Percentiles rank a stretch among this genome's conserved stretches.
These are phyloP conservation scores for Odontothrips loti DNA, from an alignment of 2,888 invertebrate genomes.

Conservation along the genomic window DNA sequence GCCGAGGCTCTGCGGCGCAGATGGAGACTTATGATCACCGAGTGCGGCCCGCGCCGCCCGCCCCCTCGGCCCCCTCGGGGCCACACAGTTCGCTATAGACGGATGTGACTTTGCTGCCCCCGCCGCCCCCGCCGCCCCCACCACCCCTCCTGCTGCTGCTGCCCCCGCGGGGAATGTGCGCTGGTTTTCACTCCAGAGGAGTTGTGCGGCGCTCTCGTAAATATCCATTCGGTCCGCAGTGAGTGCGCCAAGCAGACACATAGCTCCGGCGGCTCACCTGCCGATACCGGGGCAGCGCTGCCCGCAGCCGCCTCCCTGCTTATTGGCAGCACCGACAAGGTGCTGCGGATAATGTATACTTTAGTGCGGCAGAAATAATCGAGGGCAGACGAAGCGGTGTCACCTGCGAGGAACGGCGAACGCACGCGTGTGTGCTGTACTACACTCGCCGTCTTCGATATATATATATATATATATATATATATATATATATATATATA, in stretches of 20 bases:
- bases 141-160: neutral
- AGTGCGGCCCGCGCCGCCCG: neutral
- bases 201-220: neutral
- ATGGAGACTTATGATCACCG: conserved; percentile 12
- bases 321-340: no score
- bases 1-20: neutral
- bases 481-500: no score
- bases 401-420: no score
- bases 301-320: neutral
- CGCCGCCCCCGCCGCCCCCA: neutral
- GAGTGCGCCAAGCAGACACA: neutral
- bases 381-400: no score
- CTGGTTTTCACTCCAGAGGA: no score
- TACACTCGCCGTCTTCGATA: no score
- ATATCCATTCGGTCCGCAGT: neutral
- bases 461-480: no score
- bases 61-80: neutral
- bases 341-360: no score
- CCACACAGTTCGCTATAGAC: neutral
- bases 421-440: no score
- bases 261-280: neutral
- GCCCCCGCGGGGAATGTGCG: neutral
- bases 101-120: neutral
- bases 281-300: neutral
- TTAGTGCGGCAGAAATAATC: no score